Evolutionary conservation across 2,888 invertebrate genomes (phyloP), one percentile per base, ranked within the genome.

Genomic region (Idaea biselata): DNA sequence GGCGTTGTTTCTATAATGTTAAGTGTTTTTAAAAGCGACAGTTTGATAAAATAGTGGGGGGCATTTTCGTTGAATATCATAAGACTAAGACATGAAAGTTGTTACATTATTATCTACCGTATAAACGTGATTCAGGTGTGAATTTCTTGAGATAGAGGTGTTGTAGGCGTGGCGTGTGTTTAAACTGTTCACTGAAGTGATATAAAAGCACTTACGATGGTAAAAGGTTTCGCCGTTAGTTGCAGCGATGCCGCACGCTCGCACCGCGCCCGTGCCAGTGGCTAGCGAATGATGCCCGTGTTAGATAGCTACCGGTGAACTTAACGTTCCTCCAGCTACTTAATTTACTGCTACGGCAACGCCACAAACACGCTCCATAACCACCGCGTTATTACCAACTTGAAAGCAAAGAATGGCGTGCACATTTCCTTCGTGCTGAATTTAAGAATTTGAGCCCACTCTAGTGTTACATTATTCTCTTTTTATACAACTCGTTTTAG

Each of bases 321-420:
- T 79, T 79, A 77, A 79, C 81, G 81, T 80, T 78, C 79, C 81
- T 81, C 80, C 82, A 80, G 78, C 79, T 80, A 83, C 83, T 86
- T 88, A 87, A 90, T 91, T 91, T 90, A 91, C 86, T 87, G 87
- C 87, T 82, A 82, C 84, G 86, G 89, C 84, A 86, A 89, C 85
- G 91, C 90, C 91, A 90, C 84, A 80, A 89, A 83, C 91, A 89
- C 86, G 88, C 89, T 87, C 89, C 88, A 85, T 86, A 89, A 87
- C 86, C 87, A 86, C 84, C 82, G 81, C 86, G 88, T 91, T 91
- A 91, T 90, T 90, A 87, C 90, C 89, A 87, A 88, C 90, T 91
- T 88, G 88, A 89, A 91, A 89, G 86, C 87, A 89, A 44, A 87
- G 87, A 89, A 90, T 86, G 82, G 83, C 86, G 83, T 82, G 87